phyloP scores from a whole-genome alignment of 2,888 invertebrate genomes.

The Ametastegia equiseti region DNA sequence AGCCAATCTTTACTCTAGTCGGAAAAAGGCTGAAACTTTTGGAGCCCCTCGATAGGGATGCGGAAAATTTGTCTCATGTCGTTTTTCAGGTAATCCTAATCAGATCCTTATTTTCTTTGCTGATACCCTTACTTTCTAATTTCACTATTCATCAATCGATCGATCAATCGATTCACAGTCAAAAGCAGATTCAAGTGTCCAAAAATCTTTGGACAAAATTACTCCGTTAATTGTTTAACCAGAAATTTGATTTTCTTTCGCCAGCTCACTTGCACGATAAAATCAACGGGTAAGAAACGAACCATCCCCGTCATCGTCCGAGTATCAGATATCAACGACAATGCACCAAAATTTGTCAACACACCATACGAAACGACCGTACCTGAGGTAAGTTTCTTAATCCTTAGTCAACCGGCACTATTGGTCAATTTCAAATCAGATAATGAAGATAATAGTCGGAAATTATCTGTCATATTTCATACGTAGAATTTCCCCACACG shows the following conservation, averaged over 20 bases:
- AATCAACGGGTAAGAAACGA: slow-evolving; percentile 87
- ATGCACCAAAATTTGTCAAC: slow-evolving; percentile 90
- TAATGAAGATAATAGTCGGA: not conserved
- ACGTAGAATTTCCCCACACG: not conserved
- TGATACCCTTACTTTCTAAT: no score
- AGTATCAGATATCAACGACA: slow-evolving; percentile 94
- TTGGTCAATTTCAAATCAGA: not conserved
- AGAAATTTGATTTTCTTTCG: slow-evolving; percentile 65
- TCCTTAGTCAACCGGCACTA: not conserved
- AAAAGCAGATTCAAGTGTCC: not conserved
- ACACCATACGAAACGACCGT: slow-evolving; percentile 90
- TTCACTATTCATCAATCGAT: not conserved
- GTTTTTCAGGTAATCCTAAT: slow-evolving; percentile 89
- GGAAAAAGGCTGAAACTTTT: slow-evolving; percentile 89
- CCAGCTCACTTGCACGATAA: slow-evolving; percentile 89
- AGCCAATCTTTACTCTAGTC: slow-evolving; percentile 87
- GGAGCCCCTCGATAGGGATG: slow-evolving; percentile 90
- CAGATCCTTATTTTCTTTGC: not conserved
- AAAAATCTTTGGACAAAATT: not conserved
- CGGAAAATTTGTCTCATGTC: slow-evolving; percentile 90
- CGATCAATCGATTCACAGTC: no score
- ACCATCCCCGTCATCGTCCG: slow-evolving; percentile 93
- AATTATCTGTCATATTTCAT: slow-evolving; percentile 26
- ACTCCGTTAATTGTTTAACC: not conserved
- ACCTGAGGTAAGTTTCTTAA: slow-evolving; percentile 85